phyloP scores from a whole-genome alignment of 2,888 invertebrate genomes.

The Tetropium fuscum region DNA sequence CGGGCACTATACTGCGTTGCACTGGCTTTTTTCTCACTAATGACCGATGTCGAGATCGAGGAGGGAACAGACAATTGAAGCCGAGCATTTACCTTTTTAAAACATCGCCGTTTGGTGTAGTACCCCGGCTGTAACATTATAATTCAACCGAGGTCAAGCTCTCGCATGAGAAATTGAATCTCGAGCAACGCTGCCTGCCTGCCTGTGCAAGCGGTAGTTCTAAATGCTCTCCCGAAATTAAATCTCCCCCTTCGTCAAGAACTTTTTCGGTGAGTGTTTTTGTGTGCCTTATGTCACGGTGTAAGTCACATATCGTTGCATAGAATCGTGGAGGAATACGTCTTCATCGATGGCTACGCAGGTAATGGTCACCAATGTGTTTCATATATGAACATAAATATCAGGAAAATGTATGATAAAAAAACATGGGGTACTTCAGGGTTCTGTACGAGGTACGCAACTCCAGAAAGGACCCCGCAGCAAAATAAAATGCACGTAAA shows the following conservation, averaged over 20 bases:
- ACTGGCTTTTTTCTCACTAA: constrained; percentile 16
- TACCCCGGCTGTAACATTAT: constrained; percentile 49
- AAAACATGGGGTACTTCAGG: no score
- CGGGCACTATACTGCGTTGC: constrained; percentile 19
- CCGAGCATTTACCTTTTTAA: constrained; percentile 50
- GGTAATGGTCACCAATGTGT: no score
- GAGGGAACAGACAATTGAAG: constrained; percentile 26
- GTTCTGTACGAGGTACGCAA: no score
- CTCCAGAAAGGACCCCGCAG: no score
- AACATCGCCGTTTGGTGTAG: constrained; percentile 43
- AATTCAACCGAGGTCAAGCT: constrained; percentile 53
- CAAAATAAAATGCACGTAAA: no score
- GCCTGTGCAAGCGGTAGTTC: constrained; percentile 18
- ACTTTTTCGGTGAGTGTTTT: no score
- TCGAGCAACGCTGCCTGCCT: constrained; percentile 37
- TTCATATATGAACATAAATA: no score
- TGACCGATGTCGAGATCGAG: constrained; percentile 22
- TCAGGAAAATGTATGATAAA: no score
- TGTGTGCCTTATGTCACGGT: no score
- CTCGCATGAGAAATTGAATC: constrained; percentile 49
- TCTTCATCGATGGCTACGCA: no score
- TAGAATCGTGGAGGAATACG: no score
- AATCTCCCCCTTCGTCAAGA: constrained; percentile 1
- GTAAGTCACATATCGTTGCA: no score
- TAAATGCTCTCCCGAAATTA: constrained; percentile 20